phyloP scores from a whole-genome alignment of 1,140 invertebrate genomes.

The Listronotus oregonensis region DNA sequence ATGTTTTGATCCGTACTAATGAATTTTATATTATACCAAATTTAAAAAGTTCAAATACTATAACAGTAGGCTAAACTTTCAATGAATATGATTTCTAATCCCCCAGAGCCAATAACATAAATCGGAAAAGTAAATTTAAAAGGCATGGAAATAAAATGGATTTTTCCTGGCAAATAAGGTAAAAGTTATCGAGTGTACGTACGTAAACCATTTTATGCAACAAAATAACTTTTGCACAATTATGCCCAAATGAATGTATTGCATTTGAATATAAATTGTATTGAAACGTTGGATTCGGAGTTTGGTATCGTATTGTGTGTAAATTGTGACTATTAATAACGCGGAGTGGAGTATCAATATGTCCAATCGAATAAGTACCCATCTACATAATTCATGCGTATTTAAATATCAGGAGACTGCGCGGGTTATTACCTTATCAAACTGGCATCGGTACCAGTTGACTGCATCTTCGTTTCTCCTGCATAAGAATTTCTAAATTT shows the following conservation, averaged over 20 bases:
- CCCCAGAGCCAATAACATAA: no score
- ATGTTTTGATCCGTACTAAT: no score
- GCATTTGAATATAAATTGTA: slow-evolving; percentile 55
- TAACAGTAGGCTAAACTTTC: no score
- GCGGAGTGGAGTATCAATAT: slow-evolving; percentile 54
- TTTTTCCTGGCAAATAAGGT: slow-evolving; percentile 28
- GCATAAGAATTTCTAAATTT: slow-evolving; percentile 19
- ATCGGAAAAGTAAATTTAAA: not conserved
- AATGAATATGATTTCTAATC: no score
- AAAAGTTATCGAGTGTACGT: slow-evolving; percentile 21
- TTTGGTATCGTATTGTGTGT: slow-evolving; percentile 56
- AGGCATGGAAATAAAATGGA: not conserved
- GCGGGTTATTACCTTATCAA: slow-evolving; percentile 56
- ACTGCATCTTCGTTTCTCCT: slow-evolving; percentile 24
- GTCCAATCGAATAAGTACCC: slow-evolving; percentile 55
- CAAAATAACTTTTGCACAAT: slow-evolving; percentile 43
- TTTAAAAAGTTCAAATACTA: no score
- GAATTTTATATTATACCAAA: no score
- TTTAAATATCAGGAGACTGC: slow-evolving; percentile 52
- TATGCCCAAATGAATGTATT: slow-evolving; percentile 45
- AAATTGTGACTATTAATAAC: slow-evolving; percentile 57
- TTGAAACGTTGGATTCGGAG: slow-evolving; percentile 50
- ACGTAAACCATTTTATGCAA: slow-evolving; percentile 30
- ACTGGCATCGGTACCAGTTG: slow-evolving; percentile 44
- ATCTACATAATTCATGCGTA: slow-evolving; percentile 56